Percentiles rank a stretch among this genome's conserved stretches.
Conservation (phyloP, 2,797 vertebrate species). For the Orestias chungarensis region DNA sequence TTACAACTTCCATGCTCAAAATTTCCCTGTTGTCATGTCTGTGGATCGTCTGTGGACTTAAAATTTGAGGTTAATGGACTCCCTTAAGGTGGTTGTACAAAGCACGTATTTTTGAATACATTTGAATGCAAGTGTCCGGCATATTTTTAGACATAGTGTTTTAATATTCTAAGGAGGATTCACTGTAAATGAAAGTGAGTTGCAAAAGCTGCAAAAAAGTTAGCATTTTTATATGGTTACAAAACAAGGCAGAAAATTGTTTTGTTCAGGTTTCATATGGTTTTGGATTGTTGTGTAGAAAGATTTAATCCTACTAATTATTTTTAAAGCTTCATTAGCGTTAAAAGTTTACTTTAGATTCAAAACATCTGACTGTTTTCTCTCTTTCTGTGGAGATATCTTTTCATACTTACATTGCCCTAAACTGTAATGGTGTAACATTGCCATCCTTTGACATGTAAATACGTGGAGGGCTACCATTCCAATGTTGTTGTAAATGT, state of each 20-base stretch:
- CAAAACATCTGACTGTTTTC: background rate
- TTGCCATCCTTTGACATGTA: background rate
- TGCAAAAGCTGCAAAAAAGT: background rate
- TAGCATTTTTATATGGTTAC: background rate
- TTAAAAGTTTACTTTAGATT: background rate
- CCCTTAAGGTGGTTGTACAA: too few relatives aligned
- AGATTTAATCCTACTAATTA: background rate
- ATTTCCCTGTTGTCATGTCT: too few relatives aligned
- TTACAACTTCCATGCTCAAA: too few relatives aligned
- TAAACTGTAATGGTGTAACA: background rate
- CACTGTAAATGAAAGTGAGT: background rate
- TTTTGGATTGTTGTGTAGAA: background rate
- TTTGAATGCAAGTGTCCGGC: too few relatives aligned
- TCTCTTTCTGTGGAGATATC: background rate
- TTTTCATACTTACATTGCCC: too few relatives aligned
- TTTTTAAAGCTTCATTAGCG: background rate
- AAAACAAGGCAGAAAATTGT: background rate
- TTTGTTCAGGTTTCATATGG: slow-evolving; percentile 1
- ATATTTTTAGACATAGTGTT: too few relatives aligned
- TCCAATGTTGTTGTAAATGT: background rate
- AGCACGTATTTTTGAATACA: too few relatives aligned
- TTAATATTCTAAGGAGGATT: too few relatives aligned
- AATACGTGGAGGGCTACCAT: background rate
- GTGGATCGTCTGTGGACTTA: too few relatives aligned
- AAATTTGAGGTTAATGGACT: too few relatives aligned